A percentile compares a stretch with the other conserved stretches of the same genome.
Evolutionary conservation across 2,888 invertebrate species (phyloP).

Genomic region (Pachliopta kotzebuea): DNA sequence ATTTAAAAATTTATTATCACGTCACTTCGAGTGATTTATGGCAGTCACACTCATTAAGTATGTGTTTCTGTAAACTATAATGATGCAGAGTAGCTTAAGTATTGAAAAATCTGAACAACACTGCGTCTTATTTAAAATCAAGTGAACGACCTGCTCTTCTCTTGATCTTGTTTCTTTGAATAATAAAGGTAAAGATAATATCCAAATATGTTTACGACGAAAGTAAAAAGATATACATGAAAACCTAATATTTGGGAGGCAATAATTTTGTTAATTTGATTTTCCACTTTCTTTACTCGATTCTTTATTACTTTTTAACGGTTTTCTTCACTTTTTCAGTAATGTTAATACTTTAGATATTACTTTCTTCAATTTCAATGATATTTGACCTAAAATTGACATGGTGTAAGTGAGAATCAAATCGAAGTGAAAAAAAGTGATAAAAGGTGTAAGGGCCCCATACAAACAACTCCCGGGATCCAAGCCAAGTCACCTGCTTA

Average conservation of each 20-base stretch:
- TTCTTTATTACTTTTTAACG: background rate
- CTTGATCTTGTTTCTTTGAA: background rate
- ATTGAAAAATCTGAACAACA: background rate
- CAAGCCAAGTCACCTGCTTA: too few species aligned
- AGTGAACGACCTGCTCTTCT: background rate
- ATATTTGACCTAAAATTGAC: too few species aligned
- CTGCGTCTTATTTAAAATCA: background rate
- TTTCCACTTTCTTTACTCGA: background rate
- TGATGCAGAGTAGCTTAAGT: too few species aligned
- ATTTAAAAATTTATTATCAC: too few species aligned
- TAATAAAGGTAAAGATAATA: background rate
- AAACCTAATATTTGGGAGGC: background rate
- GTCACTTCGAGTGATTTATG: too few species aligned
- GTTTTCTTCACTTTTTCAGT: background rate
- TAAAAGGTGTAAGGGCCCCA: too few species aligned
- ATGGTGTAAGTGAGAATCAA: too few species aligned
- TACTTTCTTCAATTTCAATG: too few species aligned
- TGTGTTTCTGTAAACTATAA: too few species aligned
- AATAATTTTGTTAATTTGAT: background rate
- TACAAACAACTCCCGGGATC: too few species aligned
- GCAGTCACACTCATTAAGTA: too few species aligned
- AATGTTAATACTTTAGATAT: background rate
- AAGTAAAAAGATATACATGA: background rate
- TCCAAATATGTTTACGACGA: background rate
- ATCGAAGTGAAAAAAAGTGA: too few species aligned